Evolutionary conservation across 2,113 vertebrate genomes (phyloP), one percentile per base, ranked within the genome.

Genomic region (Malurus cyaneus): DNA sequence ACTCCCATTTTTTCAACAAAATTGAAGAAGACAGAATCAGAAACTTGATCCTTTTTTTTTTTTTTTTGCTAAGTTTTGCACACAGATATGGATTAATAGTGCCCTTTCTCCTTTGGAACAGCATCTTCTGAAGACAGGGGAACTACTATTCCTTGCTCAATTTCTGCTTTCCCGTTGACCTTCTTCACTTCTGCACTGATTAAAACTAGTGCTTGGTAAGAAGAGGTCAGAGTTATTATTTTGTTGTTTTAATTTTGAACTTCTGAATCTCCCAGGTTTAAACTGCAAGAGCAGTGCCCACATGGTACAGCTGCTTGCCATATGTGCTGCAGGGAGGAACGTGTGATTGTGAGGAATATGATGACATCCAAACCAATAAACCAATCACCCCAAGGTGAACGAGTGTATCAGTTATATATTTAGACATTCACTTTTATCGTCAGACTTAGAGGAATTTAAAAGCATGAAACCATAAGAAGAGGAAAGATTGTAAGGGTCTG

Each of bases 341-440:
- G 64, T 86, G 71, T 89, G 89, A 95, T 82, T 95, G 44, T 93
- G 87, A 95, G 26, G 81, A 94, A 54, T 74, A 84, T 64, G 84
- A 91, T 95, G 95, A 94, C 91, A 93, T 95, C 87, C 31, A 12
- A 93, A 85, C 32, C 17, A 76, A 92, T 94, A 93, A 94, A 95
- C 86, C 91, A 92, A 95, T 86, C 79, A 77, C 94, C 81, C 78
- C 84, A 94, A 97, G 87, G 96, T 96, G 91, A 93, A 92, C 1
- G 87, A 86, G 94, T 92, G 60, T 96, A 96, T 95, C 95, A 92
- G 91, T 91, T 95, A 94, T 83, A 91, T 86, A 92, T 94, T 96
- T 91, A 90, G 85, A 81, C 60, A 70, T 83, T 96, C 2, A 21
- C 29, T 80, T 93, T 92, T 93, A 89, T 73, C 65, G 11, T 66